Evolutionary conservation across 2,113 vertebrate genomes (phyloP), one percentile per base, ranked within the genome.

Genomic region (Microtus montanus): DNA sequence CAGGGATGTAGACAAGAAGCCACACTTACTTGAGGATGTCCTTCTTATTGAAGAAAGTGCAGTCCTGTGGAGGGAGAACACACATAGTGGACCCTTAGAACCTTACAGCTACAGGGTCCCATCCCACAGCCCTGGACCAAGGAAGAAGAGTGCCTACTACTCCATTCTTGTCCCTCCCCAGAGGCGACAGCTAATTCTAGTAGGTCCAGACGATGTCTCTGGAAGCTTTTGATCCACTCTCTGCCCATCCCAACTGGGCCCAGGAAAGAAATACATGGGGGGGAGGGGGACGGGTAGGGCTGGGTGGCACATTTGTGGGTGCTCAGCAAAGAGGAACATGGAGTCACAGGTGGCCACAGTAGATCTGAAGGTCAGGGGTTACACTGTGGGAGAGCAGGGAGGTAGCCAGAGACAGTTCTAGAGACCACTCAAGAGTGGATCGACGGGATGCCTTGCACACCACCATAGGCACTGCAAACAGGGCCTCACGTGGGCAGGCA

Each of bases 1-100:
- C 2, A 19, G 15, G 33, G 35, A 74, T n/a, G 33, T 11, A 22
- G 63, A 35, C 63, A 19, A 33, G 63, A 98, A 90, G 24, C 38
- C 3, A 7, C 88, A 98, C 99, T 99, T 98, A 99, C 99, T 99
- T 98, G 97, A 99, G 99, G 94, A 99, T 99, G 98, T 99, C 99
- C 97, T 99, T 99, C 78, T 99, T 99, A 70, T 99, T 99, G 98
- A 99, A 99, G 98, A 99, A 99, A 0, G 99, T 99, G 93, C 99
- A 99, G 95, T 99, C 99, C 99, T 99, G 98, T 85, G 15, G 98
- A 98, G 91, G 97, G 13, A 96, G 97, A 96, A 97, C 2, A 93
- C 47, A 79, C 13, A 41, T 3, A 3, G 89, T 77, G 61, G 38
- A 44, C 61, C 38, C 61, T 66, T 64, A 58, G 61, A 44, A 64